Percentiles rank a stretch among this genome's conserved stretches.
phyloP scores from a whole-genome alignment of 2,888 invertebrate genomes.

The Blomia tropicalis region DNA sequence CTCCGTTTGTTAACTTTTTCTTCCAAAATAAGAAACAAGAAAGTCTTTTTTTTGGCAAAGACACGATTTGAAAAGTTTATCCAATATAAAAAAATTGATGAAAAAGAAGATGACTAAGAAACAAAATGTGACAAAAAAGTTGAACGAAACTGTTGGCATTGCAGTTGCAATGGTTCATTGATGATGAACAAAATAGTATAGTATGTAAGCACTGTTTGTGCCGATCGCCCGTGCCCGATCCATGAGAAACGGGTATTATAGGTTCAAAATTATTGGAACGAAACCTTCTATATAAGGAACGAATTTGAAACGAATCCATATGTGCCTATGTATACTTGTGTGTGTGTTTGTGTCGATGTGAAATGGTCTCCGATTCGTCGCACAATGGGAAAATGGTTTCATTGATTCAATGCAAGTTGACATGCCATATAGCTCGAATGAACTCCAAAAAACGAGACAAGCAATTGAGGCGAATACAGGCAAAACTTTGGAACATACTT shows the following conservation, averaged over 20 bases:
- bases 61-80: background rate
- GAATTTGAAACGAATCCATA: background rate
- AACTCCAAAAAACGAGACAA: background rate
- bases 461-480: too few species aligned
- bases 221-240: background rate
- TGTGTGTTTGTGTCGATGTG: too few species aligned
- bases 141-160: slow-evolving; percentile 5
- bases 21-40: too few species aligned
- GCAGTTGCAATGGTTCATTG: too few species aligned
- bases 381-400: too few species aligned
- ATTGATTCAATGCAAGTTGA: slow-evolving; percentile 1
- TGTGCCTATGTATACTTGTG: too few species aligned
- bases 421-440: background rate
- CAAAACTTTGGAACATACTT: too few species aligned
- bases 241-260: background rate
- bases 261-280: slow-evolving; percentile 8
- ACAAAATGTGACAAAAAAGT: background rate
- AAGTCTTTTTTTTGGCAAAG: background rate
- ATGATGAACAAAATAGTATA: background rate
- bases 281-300: slow-evolving; percentile 7
- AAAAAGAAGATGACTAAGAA: background rate
- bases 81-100: too few species aligned
- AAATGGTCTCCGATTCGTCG: too few species aligned
- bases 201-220: background rate
- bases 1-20: too few species aligned